Base-by-base conservation (phyloP, 1,140 invertebrate species). In the Tetragnatha versicolor region DNA sequence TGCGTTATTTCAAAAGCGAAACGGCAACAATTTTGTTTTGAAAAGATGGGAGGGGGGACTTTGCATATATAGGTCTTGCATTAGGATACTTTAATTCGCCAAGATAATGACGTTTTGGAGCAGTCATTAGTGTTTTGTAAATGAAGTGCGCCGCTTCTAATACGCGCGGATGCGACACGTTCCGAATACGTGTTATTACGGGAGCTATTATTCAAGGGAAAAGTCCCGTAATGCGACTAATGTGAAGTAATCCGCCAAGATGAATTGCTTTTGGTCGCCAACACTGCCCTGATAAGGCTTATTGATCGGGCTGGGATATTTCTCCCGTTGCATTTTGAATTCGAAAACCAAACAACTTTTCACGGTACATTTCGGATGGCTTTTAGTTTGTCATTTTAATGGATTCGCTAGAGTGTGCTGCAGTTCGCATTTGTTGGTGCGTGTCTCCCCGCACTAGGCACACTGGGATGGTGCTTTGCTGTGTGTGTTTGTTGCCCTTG, bases 101-200 rank as follows among this genome's bases (percentile, higher is more conserved):
- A 75, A 75, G 37, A 75, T 75, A 75, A 75, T 63, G 72, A 75
- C 31, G 39, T 75, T 63, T 63, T 49, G 17, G 7, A n/a, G 55
- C 25, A 35, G 72, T 75, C 72, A 75, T 75, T 75, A 75, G 53
- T 75, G 58, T 75, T 75, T 75, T 63, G 55, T 75, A 75, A 73
- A 75, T 75, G 55, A 75, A 75, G 72, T 63, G 31, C n/a, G 42
- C 3, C 7, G 49, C 17, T 25, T 35, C 27, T 58, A 27, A 31
- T 22, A n/a, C 33, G 22, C 17, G 47, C 22, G 37, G 60, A 72
- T 72, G 33, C 20, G 61, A 55, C 27, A 31, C 51, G 51, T 31
- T n/a, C 14, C 25, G 25, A 25, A 68, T 47, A 68, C 51, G 29
- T 45, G 22, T 58, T 31, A 72, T 68, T 68, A 68, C 42, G 31